Evolutionary conservation across 2,797 vertebrate species (phyloP).

Genomic region (Clarias fuscus): DNA sequence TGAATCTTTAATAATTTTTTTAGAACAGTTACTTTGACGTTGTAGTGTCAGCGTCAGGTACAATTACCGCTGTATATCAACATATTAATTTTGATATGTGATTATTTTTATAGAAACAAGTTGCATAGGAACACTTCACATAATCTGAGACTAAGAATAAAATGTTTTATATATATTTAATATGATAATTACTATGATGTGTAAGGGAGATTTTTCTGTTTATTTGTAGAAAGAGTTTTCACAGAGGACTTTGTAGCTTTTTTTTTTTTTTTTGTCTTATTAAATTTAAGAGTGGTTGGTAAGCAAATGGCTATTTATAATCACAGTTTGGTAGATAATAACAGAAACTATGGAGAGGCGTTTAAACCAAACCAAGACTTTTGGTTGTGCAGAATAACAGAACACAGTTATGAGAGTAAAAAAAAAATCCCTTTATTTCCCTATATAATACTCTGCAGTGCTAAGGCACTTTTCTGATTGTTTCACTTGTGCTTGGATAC

Average conservation of each 20-base stretch:
- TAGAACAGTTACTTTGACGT: neutral
- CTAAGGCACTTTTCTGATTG: too few relatives aligned
- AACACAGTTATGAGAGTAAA: too few relatives aligned
- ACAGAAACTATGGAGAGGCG: neutral
- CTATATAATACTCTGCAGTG: too few relatives aligned
- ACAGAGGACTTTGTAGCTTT: neutral
- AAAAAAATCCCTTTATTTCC: too few relatives aligned
- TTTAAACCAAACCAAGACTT: too few relatives aligned
- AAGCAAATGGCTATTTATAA: neutral
- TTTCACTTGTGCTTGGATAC: too few relatives aligned
- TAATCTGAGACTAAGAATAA: neutral
- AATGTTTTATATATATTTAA: neutral
- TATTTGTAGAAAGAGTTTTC: neutral
- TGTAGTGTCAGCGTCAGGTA: neutral
- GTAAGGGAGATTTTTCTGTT: too few relatives aligned
- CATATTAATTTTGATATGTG: neutral
- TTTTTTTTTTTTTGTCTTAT: neutral
- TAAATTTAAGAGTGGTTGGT: neutral
- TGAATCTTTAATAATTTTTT: neutral
- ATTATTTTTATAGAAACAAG: too few relatives aligned
- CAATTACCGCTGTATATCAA: neutral
- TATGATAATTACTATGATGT: too few relatives aligned
- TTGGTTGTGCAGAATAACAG: too few relatives aligned
- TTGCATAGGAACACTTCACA: neutral
- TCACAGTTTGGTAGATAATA: neutral